Evolutionary conservation across 2,888 invertebrate species (phyloP).

Genomic region (Scaptomyza parva): DNA sequence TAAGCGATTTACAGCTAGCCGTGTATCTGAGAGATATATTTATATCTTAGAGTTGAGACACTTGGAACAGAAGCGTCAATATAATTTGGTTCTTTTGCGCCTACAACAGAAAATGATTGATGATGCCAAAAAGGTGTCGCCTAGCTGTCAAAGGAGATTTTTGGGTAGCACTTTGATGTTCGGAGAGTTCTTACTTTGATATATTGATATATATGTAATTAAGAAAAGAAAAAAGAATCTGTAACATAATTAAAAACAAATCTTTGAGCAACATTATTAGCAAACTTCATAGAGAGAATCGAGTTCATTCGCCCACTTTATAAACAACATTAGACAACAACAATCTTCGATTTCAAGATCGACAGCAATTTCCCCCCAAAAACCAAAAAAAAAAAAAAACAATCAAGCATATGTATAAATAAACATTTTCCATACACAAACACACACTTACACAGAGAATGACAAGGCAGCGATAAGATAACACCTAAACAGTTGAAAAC

Average conservation of each 20-base stretch:
- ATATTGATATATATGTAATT: no score
- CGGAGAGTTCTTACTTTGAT: constrained; percentile 4
- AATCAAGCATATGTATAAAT: constrained; percentile 24
- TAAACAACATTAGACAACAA: constrained; percentile 37
- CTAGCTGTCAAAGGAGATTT: constrained; percentile 2
- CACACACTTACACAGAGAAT: no score
- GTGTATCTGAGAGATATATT: constrained; percentile 18
- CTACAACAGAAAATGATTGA: constrained; percentile 56
- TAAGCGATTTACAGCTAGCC: constrained; percentile 59
- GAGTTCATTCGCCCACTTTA: constrained; percentile 40
- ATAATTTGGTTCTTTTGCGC: constrained; percentile 29
- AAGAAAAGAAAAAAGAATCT: background rate
- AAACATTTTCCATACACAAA: constrained; percentile 34
- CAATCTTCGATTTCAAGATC: constrained; percentile 16
- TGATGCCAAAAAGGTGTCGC: constrained; percentile 68
- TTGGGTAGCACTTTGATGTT: constrained; percentile 40
- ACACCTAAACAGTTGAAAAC: constrained; percentile 45
- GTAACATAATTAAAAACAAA: constrained; percentile 2
- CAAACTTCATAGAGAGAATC: constrained; percentile 13
- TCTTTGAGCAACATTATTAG: constrained; percentile 10
- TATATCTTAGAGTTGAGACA: background rate
- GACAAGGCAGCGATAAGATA: constrained; percentile 54
- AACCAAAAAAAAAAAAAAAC: constrained; percentile 43
- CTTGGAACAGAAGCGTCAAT: constrained; percentile 46
- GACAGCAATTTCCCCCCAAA: constrained; percentile 22